Evolutionary conservation across 1,140 invertebrate species (phyloP).

Genomic region (Anastatus disparis): DNA sequence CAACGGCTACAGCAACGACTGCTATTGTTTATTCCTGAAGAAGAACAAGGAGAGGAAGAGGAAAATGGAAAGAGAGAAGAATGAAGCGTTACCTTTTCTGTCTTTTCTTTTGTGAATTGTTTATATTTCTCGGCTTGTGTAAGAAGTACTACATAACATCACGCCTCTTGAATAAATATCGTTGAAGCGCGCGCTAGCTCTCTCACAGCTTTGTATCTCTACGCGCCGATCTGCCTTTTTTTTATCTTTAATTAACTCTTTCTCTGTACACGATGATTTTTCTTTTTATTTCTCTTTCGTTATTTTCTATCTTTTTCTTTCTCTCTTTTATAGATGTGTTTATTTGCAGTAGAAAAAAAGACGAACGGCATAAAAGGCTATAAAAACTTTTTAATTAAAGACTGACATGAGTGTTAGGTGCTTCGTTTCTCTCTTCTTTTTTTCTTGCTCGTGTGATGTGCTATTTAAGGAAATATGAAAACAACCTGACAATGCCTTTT

Average conservation of each 20-base stretch:
- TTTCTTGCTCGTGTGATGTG: too few relatives aligned
- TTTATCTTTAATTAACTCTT: slow-evolving; percentile 29
- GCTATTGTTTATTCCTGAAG: slow-evolving; percentile 12
- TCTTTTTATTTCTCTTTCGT: too few relatives aligned
- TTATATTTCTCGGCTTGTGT: too few relatives aligned
- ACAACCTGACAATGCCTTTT: too few relatives aligned
- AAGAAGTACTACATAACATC: too few relatives aligned
- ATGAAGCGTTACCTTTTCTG: too few relatives aligned
- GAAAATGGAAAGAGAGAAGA: too few relatives aligned
- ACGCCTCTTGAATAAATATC: slow-evolving; percentile 28
- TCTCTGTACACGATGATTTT: too few relatives aligned
- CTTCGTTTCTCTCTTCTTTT: background rate
- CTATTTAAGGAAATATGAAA: too few relatives aligned
- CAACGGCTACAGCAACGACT: background rate
- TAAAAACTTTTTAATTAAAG: slow-evolving; percentile 30
- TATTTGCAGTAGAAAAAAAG: slow-evolving; percentile 1
- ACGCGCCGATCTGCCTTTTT: slow-evolving; percentile 7
- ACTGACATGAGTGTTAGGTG: background rate
- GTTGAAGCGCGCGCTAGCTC: too few relatives aligned
- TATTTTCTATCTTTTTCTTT: too few relatives aligned
- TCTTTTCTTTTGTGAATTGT: too few relatives aligned
- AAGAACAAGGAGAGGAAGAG: background rate
- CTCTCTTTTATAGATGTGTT: background rate
- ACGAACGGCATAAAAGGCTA: background rate
- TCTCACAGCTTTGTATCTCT: background rate